Evolutionary conservation across 2,888 invertebrate genomes (phyloP).

Genomic region (Sinotaia quadrata): DNA sequence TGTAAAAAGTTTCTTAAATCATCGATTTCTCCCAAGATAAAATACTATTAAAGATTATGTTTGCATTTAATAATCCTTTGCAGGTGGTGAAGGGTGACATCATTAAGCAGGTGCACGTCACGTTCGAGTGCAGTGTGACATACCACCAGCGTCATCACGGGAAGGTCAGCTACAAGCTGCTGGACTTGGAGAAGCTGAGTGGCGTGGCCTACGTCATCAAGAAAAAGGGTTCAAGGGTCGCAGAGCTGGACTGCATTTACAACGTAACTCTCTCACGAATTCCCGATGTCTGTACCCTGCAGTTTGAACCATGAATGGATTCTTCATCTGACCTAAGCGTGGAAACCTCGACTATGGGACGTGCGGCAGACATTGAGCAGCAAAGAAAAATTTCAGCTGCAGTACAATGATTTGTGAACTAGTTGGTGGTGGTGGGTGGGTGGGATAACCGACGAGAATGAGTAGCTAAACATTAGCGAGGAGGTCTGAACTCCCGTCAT

Average conservation of each 20-base stretch:
- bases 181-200: constrained; percentile 44
- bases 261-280: constrained; percentile 42
- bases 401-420: no score
- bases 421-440: no score
- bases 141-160: constrained; percentile 44
- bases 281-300: constrained; percentile 44
- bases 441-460: no score
- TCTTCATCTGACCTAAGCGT: no score
- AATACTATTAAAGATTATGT: no score
- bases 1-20: no score
- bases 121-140: constrained; percentile 48
- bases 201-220: constrained; percentile 52
- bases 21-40: no score
- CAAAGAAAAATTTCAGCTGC: no score
- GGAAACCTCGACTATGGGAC: no score
- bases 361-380: no score
- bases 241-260: constrained; percentile 40
- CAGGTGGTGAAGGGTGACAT: constrained; percentile 29
- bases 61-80: background rate
- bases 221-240: constrained; percentile 40
- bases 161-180: constrained; percentile 41
- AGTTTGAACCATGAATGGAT: constrained; percentile 43
- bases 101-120: constrained; percentile 45
- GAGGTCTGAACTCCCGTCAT: no score
- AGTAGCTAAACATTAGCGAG: no score